phyloP scores from a whole-genome alignment of 2,888 invertebrate genomes.

The Lochmaea capreae region DNA sequence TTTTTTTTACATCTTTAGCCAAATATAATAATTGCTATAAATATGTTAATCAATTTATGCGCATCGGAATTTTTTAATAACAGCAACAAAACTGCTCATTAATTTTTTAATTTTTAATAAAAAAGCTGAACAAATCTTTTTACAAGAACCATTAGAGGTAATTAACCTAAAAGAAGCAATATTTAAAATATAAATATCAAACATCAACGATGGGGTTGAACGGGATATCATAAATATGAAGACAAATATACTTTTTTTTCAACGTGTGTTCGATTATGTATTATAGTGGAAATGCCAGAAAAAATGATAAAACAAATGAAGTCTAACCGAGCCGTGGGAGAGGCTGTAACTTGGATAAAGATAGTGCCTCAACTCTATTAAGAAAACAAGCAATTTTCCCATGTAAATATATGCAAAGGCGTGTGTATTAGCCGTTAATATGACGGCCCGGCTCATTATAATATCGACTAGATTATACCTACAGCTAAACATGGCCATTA shows the following conservation, averaged over 20 bases:
- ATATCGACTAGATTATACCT: slow-evolving; percentile 45
- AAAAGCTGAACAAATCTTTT: not conserved
- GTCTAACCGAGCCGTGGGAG: not conserved
- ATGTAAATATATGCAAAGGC: slow-evolving; percentile 64
- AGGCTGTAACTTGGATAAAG: not conserved
- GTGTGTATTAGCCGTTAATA: slow-evolving; percentile 61
- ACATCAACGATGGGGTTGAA: too few species aligned
- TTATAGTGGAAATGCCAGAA: too few species aligned
- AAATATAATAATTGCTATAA: not conserved
- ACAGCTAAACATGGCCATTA: slow-evolving; percentile 43
- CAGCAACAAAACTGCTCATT: too few species aligned
- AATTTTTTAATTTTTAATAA: not conserved
- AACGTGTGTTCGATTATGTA: too few species aligned
- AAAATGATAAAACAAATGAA: too few species aligned
- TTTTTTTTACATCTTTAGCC: not conserved
- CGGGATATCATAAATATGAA: too few species aligned
- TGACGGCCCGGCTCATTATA: slow-evolving; percentile 58
- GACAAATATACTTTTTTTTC: too few species aligned
- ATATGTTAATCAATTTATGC: too few species aligned
- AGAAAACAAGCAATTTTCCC: slow-evolving; percentile 52
- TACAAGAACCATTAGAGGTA: too few species aligned
- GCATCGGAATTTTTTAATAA: too few species aligned
- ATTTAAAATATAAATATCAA: too few species aligned
- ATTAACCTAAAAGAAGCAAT: too few species aligned
- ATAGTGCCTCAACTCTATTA: slow-evolving; percentile 41